Evolutionary conservation across 1,140 invertebrate genomes (phyloP).

Genomic region (Leptinotarsa defecta): DNA sequence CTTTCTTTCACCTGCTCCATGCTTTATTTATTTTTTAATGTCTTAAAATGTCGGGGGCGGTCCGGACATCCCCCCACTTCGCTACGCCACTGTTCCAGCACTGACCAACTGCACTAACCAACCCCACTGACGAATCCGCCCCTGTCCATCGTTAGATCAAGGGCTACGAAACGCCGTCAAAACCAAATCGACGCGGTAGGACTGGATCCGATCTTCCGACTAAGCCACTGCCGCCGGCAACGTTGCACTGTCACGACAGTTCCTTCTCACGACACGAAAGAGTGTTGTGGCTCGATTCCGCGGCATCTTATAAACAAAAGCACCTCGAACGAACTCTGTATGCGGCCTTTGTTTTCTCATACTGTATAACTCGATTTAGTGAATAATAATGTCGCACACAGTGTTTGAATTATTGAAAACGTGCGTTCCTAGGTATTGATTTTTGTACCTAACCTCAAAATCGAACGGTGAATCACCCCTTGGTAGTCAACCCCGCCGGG

Average conservation of each 20-base stretch:
- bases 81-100: too few species aligned
- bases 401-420: constrained; percentile 11
- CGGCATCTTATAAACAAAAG: constrained; percentile 34
- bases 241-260: constrained; percentile 44
- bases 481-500: background rate
- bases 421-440: constrained; percentile 36
- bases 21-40: too few species aligned
- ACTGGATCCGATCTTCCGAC: constrained; percentile 35
- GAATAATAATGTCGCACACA: constrained; percentile 7
- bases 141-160: too few species aligned
- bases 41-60: too few species aligned
- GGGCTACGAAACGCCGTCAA: too few species aligned
- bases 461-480: constrained; percentile 16
- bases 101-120: too few species aligned
- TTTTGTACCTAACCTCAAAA: constrained; percentile 38
- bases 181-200: constrained; percentile 33
- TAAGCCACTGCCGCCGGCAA: constrained; percentile 38
- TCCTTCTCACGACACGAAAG: constrained; percentile 27
- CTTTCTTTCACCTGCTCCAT: too few species aligned
- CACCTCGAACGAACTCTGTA: constrained; percentile 18
- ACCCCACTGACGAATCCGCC: too few species aligned
- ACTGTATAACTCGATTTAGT: background rate
- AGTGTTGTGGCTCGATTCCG: constrained; percentile 8
- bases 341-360: constrained; percentile 11
- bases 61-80: too few species aligned